These are phyloP conservation scores for Diadromus collaris DNA, from an alignment of 2,888 invertebrate species.

Conservation along the genomic window DNA sequence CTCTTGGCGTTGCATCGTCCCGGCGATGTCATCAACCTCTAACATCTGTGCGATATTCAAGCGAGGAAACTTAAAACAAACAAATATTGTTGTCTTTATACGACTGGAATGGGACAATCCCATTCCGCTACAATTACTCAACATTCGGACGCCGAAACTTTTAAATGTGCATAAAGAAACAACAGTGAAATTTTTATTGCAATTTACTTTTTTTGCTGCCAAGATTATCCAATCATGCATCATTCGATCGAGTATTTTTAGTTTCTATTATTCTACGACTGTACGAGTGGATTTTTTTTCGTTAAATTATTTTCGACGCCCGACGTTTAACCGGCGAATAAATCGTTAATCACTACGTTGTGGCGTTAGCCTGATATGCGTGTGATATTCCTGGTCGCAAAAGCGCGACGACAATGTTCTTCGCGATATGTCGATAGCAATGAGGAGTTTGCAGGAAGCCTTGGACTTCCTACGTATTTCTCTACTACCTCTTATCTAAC, in stretches of 20 bases:
- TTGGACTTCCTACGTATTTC: neutral
- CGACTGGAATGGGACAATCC: neutral
- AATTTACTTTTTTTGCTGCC: neutral
- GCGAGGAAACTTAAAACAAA: neutral
- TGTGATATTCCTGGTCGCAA: slow-evolving; percentile 77
- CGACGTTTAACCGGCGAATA: slow-evolving; percentile 17
- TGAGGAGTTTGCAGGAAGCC: slow-evolving; percentile 1
- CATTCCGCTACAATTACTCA: slow-evolving; percentile 7
- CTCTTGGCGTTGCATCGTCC: slow-evolving; percentile 26
- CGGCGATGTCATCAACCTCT: slow-evolving; percentile 26
- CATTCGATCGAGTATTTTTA: neutral
- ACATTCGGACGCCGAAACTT: slow-evolving; percentile 7
- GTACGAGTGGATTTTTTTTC: neutral
- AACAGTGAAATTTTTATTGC: neutral
- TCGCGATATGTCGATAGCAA: slow-evolving; percentile 25
- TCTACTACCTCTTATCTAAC: slow-evolving; percentile 11
- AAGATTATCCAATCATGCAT: neutral
- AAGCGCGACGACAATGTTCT: slow-evolving; percentile 71
- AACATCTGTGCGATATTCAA: slow-evolving; percentile 10
- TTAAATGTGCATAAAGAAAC: neutral
- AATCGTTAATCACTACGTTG: slow-evolving; percentile 40
- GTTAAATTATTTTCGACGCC: slow-evolving; percentile 11
- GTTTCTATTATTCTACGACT: neutral
- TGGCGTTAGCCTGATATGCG: slow-evolving; percentile 75
- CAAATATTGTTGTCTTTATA: neutral